Conservation (phyloP, 2,888 invertebrate species). For the Blastobasis adustella region DNA sequence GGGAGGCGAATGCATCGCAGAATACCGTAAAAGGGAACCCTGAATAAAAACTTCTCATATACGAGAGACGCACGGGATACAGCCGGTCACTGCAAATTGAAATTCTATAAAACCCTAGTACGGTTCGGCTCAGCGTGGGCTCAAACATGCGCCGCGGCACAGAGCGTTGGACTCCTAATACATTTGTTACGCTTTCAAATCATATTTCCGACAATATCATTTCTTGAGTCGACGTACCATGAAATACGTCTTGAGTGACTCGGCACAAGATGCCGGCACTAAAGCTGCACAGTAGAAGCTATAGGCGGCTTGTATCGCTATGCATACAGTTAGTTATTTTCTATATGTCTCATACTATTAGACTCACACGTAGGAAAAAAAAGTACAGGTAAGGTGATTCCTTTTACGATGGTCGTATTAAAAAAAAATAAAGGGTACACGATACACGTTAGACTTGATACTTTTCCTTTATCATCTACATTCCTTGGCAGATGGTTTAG, state of each 20-base stretch:
- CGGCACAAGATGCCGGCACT: conserved; percentile 63
- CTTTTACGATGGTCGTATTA: too few relatives aligned
- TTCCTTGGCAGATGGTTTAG: too few relatives aligned
- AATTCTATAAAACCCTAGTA: neutral
- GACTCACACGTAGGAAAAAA: neutral
- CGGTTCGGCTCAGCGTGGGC: conserved; percentile 4
- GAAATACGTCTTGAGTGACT: conserved; percentile 73
- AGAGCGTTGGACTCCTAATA: conserved; percentile 34
- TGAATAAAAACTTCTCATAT: too few relatives aligned
- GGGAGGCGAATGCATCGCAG: too few relatives aligned
- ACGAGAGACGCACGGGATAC: too few relatives aligned
- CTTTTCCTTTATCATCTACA: neutral
- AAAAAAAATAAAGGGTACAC: too few relatives aligned
- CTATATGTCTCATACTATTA: neutral
- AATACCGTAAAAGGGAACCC: too few relatives aligned
- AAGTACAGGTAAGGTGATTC: too few relatives aligned
- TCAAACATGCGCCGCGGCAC: conserved; percentile 19
- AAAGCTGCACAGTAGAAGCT: conserved; percentile 27
- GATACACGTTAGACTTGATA: neutral
- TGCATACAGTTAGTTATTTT: neutral
- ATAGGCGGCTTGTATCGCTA: conserved; percentile 1
- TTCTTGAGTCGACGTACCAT: conserved; percentile 70
- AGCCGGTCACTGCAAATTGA: neutral
- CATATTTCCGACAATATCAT: conserved; percentile 71
- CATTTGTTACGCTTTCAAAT: conserved; percentile 66